Evolutionary conservation across 2,113 vertebrate species (phyloP), one percentile per base, ranked within the genome.

Genomic region (Odocoileus virginianus): DNA sequence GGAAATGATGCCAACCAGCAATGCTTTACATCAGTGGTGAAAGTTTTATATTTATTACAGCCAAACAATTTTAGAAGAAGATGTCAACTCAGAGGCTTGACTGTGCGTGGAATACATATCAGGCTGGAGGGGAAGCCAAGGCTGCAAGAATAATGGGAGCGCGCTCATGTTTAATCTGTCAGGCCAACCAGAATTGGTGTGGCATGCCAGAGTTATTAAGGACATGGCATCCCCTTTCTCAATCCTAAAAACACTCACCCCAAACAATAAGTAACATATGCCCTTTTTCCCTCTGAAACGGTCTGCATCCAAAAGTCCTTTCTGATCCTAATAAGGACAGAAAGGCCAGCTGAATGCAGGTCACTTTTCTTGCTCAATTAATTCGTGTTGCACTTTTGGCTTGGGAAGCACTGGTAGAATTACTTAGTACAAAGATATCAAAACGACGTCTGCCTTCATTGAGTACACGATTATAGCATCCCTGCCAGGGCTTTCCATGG

Each of bases 1-100:
- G 98, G 99, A 99, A 99, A 98, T 98, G 98, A 99, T 99, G 99
- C 99, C 99, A 99, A 99, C 99, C 98, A 98, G 98, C 98, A 99
- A 99, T 98, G 99, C 99, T 99, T 99, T 99, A 99, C 99, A 99
- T 98, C 98, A 98, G 98, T 96, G 88, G 98, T 99, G 97, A 99
- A 99, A 99, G 98, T 99, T 99, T 98, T 98, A 98, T 98, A 98
- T 99, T 98, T 98, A 98, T 98, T 98, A 98, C 98, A 98, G 99
- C 98, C 98, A 99, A 99, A 98, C 98, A 98, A 98, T 99, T 99
- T 99, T 96, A 99, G 99, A 99, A 99, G 98, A 99, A 99, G 99
- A 99, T 99, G 99, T 99, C 99, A 99, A 98, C 99, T 99, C 95
- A 50, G 97, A 97, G 98, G 98, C 98, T 96, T 97, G 94, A 96